Evolutionary conservation across 2,888 invertebrate species (phyloP), one percentile per base, ranked within the genome.

Genomic region (Hyalella azteca): DNA sequence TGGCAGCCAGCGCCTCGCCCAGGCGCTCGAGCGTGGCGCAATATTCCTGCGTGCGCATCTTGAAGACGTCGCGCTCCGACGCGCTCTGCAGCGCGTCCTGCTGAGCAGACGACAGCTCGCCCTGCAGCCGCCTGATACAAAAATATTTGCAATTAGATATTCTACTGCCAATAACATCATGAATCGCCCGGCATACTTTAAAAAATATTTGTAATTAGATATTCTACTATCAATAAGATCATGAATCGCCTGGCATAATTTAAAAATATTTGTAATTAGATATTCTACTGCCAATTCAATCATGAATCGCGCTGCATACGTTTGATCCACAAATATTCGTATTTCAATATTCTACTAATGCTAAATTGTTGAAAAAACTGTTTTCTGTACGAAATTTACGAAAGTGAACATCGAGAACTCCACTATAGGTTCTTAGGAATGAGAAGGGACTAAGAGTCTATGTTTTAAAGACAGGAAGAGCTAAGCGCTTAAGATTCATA

Each of bases 21-120:
- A 83, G 66, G 11, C 80, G 76, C 49, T 83, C 83, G 49, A 83
- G 54, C 3, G 83, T 81, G 15, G 78, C 50, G 73, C 83, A 83
- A 48, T 83, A 83, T 54, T 83, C 81, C 48, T 83, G 83, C 0
- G 80, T 79, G 40, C 81, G 81, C 50, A 49, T 76, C 78, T 83
- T 83, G 73, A 83, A 83, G 59, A 80, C 80, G 26, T 83, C 83
- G 39, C 81, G 80, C 26, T 78, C 77, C 26, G 60, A 40, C 48
- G 59, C 76, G 49, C 73, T 73, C 78, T 79, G 80, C 39, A 77
- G 40, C 54, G 81, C 78, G 45, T 83, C 83, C 50, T 80, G 76
- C n/a, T 66, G 79, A 40, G 81, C 41, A 5, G 66, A 32, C 9
- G 76, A 48, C 41, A 83, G 22, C 78, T 83, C 83, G 79, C 79